Percentiles rank a stretch among this genome's conserved stretches.
phyloP scores from a whole-genome alignment of 2,888 invertebrate genomes.

The Hymenopus coronatus region DNA sequence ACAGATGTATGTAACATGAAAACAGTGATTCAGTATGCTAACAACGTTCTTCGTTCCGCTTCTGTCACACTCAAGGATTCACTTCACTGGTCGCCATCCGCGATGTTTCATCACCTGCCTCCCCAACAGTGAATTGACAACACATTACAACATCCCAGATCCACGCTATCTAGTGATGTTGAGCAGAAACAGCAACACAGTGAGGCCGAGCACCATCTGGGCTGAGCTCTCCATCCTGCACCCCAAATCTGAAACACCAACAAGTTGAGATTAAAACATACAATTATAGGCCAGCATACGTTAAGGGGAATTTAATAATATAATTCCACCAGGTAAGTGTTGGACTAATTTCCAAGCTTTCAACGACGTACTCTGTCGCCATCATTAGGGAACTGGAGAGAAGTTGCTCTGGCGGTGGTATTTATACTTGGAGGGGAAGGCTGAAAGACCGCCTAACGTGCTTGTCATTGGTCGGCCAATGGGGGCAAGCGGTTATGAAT shows the following conservation, averaged over 20 bases:
- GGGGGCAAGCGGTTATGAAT: no score
- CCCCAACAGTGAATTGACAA: neutral
- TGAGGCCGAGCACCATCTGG: neutral
- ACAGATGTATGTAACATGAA: neutral
- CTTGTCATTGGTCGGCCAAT: no score
- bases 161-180: slow-evolving; percentile 17
- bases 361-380: no score
- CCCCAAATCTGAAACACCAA: neutral
- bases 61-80: neutral
- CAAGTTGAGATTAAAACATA: neutral
- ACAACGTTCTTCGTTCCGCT: neutral
- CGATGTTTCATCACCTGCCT: neutral
- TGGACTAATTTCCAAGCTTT: no score
- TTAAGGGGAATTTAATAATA: no score
- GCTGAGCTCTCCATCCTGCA: neutral
- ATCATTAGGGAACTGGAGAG: no score
- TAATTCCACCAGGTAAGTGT: no score
- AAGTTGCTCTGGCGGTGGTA: no score
- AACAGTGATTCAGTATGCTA: neutral
- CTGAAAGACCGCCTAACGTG: no score
- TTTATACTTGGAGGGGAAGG: no score
- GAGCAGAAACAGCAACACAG: neutral
- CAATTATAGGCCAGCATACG: no score
- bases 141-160: neutral
- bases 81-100: neutral